Evolutionary conservation across 1,140 invertebrate genomes (phyloP).

Genomic region (Brachionus paranguensis): DNA sequence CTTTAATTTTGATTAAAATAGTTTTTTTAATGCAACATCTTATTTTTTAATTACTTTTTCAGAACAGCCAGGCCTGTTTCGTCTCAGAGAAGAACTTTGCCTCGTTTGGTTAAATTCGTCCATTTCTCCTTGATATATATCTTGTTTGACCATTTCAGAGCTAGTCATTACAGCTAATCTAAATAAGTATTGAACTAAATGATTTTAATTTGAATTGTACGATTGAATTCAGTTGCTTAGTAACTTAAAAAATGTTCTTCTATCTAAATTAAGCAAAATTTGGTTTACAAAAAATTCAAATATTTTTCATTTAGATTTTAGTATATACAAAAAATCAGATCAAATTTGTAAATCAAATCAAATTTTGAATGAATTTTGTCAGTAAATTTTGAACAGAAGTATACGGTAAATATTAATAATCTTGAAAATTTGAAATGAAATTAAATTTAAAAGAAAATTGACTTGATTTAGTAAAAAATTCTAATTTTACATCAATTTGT

Average conservation of each 20-base stretch:
- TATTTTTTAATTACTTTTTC: not conserved
- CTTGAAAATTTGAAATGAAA: too few relatives aligned
- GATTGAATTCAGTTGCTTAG: not conserved
- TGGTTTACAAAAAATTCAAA: not conserved
- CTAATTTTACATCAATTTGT: too few relatives aligned
- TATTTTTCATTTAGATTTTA: not conserved
- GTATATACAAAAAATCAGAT: too few relatives aligned
- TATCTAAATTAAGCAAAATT: not conserved
- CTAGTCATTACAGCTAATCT: constrained; percentile 2
- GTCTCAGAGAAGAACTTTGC: constrained; percentile 7
- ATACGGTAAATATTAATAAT: too few relatives aligned
- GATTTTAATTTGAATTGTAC: not conserved
- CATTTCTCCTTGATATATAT: constrained; percentile 37
- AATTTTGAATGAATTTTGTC: constrained; percentile 42
- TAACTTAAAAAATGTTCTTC: not conserved
- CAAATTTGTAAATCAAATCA: not conserved
- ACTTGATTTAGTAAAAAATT: too few relatives aligned
- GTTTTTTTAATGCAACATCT: too few relatives aligned
- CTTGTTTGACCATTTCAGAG: constrained; percentile 11
- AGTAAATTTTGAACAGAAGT: too few relatives aligned
- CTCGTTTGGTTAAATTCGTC: constrained; percentile 18
- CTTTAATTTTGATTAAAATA: constrained; percentile 56
- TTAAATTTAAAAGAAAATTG: too few relatives aligned
- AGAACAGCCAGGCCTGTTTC: constrained; percentile 12
- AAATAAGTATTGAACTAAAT: constrained; percentile 1